phyloP scores from a whole-genome alignment of 1,140 invertebrate species.

The Conus betulinus region DNA sequence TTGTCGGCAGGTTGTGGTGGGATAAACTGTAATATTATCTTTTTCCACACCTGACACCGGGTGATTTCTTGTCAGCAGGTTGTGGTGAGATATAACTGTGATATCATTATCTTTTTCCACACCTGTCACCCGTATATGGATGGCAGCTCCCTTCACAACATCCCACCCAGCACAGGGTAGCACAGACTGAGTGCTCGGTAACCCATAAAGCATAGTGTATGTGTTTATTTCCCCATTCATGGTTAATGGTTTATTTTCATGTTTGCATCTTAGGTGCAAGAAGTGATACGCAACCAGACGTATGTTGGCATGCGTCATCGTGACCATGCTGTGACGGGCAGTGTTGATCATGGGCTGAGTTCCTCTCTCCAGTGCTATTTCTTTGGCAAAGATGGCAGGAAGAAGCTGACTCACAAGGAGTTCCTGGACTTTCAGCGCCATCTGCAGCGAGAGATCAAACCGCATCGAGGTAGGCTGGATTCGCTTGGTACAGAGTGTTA shows the following conservation, averaged over 20 bases:
- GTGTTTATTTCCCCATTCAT: too few relatives aligned
- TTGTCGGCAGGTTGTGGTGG: too few relatives aligned
- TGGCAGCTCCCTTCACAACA: too few relatives aligned
- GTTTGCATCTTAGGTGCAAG: conserved; percentile 75
- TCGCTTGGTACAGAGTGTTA: not conserved
- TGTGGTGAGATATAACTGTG: too few relatives aligned
- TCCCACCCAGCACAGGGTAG: too few relatives aligned
- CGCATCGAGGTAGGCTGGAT: conserved; percentile 84
- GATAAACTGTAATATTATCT: too few relatives aligned
- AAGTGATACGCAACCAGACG: conserved; percentile 94
- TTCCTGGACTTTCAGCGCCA: conserved; percentile 94
- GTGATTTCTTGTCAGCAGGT: too few relatives aligned
- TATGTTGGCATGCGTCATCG: conserved; percentile 96
- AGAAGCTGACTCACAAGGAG: conserved; percentile 94
- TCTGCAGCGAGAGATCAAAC: conserved; percentile 95
- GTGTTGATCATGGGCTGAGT: conserved; percentile 93
- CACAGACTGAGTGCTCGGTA: too few relatives aligned
- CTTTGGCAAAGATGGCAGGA: conserved; percentile 89
- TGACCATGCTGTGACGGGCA: conserved; percentile 95
- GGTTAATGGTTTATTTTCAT: not conserved
- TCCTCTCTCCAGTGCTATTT: conserved; percentile 95
- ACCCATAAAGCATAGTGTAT: too few relatives aligned
- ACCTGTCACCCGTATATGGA: too few relatives aligned
- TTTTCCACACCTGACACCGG: too few relatives aligned
- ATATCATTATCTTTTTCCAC: too few relatives aligned